Evolutionary conservation across 2,797 vertebrate genomes (phyloP), one percentile per base, ranked within the genome.

Genomic region (Rhyacichthys aspro): DNA sequence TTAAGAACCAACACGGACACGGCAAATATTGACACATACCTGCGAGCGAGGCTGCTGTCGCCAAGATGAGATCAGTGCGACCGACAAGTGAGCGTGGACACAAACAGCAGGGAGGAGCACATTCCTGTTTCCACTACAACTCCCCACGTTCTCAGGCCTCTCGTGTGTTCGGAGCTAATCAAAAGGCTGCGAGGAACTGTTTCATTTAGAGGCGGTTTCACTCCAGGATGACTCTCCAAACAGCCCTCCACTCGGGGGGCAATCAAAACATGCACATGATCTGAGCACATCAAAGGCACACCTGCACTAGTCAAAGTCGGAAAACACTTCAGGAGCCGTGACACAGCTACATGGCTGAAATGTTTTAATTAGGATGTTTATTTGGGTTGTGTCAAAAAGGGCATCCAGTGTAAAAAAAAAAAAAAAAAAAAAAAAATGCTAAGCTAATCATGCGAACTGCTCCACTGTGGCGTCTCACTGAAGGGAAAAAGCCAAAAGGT

Each of bases 201-300:
- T 82, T 78, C 79, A 78, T 64, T 85, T 84, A 83, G 70, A 58
- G 65, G 64, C 67, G 1, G 62, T 18, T 17, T 75, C 72, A 17
- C 48, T 55, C 18, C 49, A 63, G 82, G 77, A 76, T 76, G 49
- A 78, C 73, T 70, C 64, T 53, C 65, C 63, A 88, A 85, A 86
- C 76, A 84, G 11, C 62, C 44, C 8, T 14, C 71, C 43, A 11
- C 42, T 37, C 33, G 1, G 66, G 50, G 64, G 49, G 49, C 47
- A 34, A 19, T 49, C 49, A 36, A 45, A 63, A 61, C 65, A 60
- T 10, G 1, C 62, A 52, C 28, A 4, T 55, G 58, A 60, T 48
- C 42, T 15, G 79, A 78, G 73, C 60, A 59, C 70, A 83, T 85
- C 77, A 83, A 86, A 88, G 58, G 58, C 41, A 16, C 67, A 74